Base-by-base conservation (phyloP, 2,113 vertebrate genomes). In the Periophthalmodon schlosseri region DNA sequence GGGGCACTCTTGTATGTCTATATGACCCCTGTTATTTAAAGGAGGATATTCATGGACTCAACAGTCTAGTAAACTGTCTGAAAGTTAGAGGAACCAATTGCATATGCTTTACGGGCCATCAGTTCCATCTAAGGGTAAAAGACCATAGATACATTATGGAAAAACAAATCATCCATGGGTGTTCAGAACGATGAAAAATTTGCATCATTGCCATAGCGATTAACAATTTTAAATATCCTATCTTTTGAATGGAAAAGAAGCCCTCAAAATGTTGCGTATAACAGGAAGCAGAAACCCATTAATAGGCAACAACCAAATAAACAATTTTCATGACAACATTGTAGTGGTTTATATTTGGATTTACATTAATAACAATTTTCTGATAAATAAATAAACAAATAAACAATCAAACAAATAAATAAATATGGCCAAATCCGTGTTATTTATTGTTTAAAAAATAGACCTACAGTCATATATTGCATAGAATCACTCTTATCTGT, bases 1-100 rank as follows among this genome's bases (percentile, higher is more conserved):
- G 77, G 72, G 73, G 74, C 70, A 63, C 65, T 63, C 68, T 71
- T 82, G 47, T 65, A 69, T 78, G 77, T 46, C 75, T 64, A 69
- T 63, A 20, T 75, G 52, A 80, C 71, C 70, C 52, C 52, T 21
- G 18, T 69, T 28, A 54, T 58, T 57, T 77, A 15, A 73, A 73
- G 57, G 76, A 61, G 20, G 66, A 71, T 70, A 63, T 73, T 58
- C 18, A 24, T 60, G 20, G n/a, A 56, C 52, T 56, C 50, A 52
- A 52, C 50, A 52, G 50, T 52, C 52, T 56, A 10, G 69, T 57
- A 64, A 68, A 64, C 9, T 14, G 54, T 60, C 52, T 20, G 12
- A 75, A 63, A 28, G 63, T 68, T 63, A 15, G 34, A 71, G 4
- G 63, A 77, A 64, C 68, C 47, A n/a, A 66, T 66, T 66, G 6